Evolutionary conservation across 1,140 invertebrate genomes (phyloP), one percentile per base, ranked within the genome.

Genomic region (Sycobia sp.): DNA sequence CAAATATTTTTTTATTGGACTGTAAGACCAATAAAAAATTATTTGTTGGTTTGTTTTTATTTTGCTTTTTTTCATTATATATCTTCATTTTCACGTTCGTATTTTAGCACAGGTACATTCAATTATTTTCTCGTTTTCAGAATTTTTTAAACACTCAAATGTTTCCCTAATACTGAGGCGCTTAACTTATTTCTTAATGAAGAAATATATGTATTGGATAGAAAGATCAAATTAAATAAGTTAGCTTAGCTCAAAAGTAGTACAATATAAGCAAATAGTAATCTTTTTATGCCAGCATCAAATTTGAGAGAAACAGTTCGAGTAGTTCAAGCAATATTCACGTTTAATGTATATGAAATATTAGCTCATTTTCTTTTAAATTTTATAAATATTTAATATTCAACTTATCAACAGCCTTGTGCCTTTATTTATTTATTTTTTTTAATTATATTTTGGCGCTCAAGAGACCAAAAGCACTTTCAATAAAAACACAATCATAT

Each of bases 371-470:
- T 13, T 39, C 9, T 39, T 22, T 51, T 38, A 55, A 41, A 14
- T 41, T 56, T 63, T 43, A 57, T 63, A 57, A 63, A 63, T 63
- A 63, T 50, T 43, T 51, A 50, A 41, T 57, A 51, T 51, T 62
- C 14, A 62, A 62, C 41, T 50, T 62, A 25, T n/a, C 16, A 34
- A 43, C 44, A 62, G 23, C 16, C 8, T 0, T 23, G 18, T 29
- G 51, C 44, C 43, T 46, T 20, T 14, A 50, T 11, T 59, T 50
- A 27, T 14, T 13, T 7, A 41, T 14, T 59, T 11, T 59, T 50
- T 39, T 14, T 13, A 5, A 41, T 49, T 39, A 16, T 29, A 34
- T 63, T 63, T 47, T 16, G 16, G 25, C 22, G 27, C 46, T 4
- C 20, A 3, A 20, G 23, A 38, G 20, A 47, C 25, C 61, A 56